phyloP scores from a whole-genome alignment of 2,888 invertebrate genomes.

The Anarsia innoxiella region DNA sequence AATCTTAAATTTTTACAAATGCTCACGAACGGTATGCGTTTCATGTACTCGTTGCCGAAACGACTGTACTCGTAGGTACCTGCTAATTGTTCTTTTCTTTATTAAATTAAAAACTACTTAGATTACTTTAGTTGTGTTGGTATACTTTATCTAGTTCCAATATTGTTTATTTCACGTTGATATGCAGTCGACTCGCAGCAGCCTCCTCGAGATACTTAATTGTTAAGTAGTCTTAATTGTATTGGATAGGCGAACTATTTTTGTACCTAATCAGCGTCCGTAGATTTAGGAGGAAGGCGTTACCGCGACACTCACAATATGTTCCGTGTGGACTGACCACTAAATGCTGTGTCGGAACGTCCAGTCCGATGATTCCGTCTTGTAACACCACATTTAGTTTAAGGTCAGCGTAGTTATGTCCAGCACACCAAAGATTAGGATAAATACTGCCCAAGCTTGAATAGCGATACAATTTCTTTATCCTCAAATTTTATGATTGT shows the following conservation, averaged over 20 bases:
- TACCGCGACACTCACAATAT: constrained; percentile 51
- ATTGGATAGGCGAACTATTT: constrained; percentile 73
- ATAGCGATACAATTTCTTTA: constrained; percentile 28
- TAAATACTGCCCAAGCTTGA: constrained; percentile 48
- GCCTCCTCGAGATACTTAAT: constrained; percentile 68
- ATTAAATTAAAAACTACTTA: too few species aligned
- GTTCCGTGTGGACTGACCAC: constrained; percentile 45
- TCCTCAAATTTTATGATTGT: constrained; percentile 33
- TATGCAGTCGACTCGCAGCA: constrained; percentile 19
- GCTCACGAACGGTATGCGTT: too few species aligned
- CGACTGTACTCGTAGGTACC: too few species aligned
- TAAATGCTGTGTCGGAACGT: constrained; percentile 30
- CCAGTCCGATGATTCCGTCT: constrained; percentile 12
- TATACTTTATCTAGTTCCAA: too few species aligned
- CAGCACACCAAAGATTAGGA: constrained; percentile 72
- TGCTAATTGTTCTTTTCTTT: too few species aligned
- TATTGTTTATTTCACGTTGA: constrained; percentile 10
- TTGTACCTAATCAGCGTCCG: constrained; percentile 70
- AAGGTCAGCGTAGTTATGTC: constrained; percentile 50
- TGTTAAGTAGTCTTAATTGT: constrained; percentile 73
- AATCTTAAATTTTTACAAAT: constrained; percentile 25
- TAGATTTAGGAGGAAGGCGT: constrained; percentile 62
- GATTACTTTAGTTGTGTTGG: too few species aligned
- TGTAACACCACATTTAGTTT: constrained; percentile 33
- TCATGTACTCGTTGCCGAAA: too few species aligned